Evolutionary conservation across 2,888 invertebrate species (phyloP).

Genomic region (Microdon myrmicae): DNA sequence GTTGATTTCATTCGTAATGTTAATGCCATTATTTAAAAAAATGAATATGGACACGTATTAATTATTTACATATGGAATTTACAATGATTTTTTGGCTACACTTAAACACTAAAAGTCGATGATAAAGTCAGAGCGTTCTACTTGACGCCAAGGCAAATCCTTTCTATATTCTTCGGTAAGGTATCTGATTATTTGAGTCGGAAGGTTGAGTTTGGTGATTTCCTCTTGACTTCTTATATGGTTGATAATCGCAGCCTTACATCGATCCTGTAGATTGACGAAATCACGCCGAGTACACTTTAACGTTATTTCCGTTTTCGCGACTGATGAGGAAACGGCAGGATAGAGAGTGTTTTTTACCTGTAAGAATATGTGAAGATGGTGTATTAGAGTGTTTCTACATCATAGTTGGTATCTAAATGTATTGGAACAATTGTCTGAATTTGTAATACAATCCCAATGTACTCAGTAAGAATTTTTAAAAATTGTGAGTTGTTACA

Average conservation of each 20-base stretch:
- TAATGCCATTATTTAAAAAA: too few relatives aligned
- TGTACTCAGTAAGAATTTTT: background rate
- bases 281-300: constrained; percentile 72
- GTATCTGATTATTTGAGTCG: constrained; percentile 71
- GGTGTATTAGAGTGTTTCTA: too few relatives aligned
- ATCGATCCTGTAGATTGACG: constrained; percentile 76
- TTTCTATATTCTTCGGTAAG: constrained; percentile 70
- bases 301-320: constrained; percentile 79
- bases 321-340: constrained; percentile 78
- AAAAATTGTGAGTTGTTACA: background rate
- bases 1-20: too few relatives aligned
- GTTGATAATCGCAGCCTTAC: constrained; percentile 73
- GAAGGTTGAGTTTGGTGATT: constrained; percentile 71
- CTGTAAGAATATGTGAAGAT: constrained; percentile 54
- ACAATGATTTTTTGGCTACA: constrained; percentile 22
- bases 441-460: background rate
- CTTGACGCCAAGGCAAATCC: constrained; percentile 62
- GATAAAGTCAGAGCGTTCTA: constrained; percentile 65
- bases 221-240: constrained; percentile 68
- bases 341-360: constrained; percentile 75
- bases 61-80: too few relatives aligned
- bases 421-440: background rate
- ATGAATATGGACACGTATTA: too few relatives aligned
- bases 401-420: too few relatives aligned
- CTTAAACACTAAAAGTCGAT: constrained; percentile 57